phyloP scores from a whole-genome alignment of 2,888 invertebrate genomes.

The Phasia obesa region DNA sequence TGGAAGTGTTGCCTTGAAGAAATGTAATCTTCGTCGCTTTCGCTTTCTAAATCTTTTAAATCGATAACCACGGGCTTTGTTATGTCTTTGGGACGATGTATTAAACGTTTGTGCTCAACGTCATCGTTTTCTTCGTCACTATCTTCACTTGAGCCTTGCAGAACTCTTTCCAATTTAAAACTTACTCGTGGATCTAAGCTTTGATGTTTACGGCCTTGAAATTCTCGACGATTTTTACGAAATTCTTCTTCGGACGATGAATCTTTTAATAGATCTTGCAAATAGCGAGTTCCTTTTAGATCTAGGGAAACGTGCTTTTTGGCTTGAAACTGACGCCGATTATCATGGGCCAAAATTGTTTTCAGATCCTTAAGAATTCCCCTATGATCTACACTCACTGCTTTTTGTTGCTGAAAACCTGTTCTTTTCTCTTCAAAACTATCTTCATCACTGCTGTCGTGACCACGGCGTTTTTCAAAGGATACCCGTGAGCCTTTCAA shows the following conservation, averaged over 20 bases:
- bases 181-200: conserved; percentile 82
- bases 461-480: conserved; percentile 77
- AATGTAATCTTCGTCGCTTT: conserved; percentile 83
- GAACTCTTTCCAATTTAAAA: conserved; percentile 82
- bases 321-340: conserved; percentile 82
- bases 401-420: conserved; percentile 82
- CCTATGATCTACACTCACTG: conserved; percentile 82
- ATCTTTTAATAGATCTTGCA: conserved; percentile 82
- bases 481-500: conserved; percentile 82
- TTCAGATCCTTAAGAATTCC: conserved; percentile 82
- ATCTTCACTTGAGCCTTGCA: conserved; percentile 80
- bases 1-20: conserved; percentile 85
- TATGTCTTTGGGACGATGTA: conserved; percentile 82
- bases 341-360: conserved; percentile 80
- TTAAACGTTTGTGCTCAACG: conserved; percentile 81
- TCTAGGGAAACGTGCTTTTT: conserved; percentile 83
- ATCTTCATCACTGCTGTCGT: conserved; percentile 82
- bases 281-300: conserved; percentile 80
- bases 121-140: conserved; percentile 81
- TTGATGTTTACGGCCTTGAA: conserved; percentile 82
- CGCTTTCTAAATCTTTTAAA: conserved; percentile 82
- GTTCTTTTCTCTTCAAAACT: conserved; percentile 81
- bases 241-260: conserved; percentile 82
- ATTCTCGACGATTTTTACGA: conserved; percentile 81
- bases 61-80: conserved; percentile 83